Conservation (phyloP, 1,140 invertebrate genomes). For the Nephotettix cincticeps region DNA sequence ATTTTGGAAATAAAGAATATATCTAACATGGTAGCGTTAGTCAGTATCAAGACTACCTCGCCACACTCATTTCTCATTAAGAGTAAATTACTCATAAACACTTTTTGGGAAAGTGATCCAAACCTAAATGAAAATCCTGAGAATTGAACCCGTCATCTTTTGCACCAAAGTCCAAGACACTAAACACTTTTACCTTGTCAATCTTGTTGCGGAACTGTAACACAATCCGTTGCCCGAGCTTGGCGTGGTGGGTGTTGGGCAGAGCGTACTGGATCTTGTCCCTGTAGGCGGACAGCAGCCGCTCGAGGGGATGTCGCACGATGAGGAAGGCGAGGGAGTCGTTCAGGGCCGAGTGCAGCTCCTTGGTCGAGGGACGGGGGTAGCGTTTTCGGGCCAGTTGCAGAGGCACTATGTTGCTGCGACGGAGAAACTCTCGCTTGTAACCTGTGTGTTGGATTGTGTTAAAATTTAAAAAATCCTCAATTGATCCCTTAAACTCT, state of each 20-base stretch:
- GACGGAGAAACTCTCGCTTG: slow-evolving; percentile 69
- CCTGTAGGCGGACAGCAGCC: slow-evolving; percentile 84
- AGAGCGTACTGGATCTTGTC: slow-evolving; percentile 83
- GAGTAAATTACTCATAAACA: no score
- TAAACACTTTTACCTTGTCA: neutral
- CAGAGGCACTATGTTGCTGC: slow-evolving; percentile 73
- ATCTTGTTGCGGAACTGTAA: slow-evolving; percentile 59
- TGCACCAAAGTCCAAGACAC: no score
- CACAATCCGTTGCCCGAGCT: slow-evolving; percentile 72
- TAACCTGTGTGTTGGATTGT: slow-evolving; percentile 54
- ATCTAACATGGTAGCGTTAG: no score
- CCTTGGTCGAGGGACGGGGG: slow-evolving; percentile 66
- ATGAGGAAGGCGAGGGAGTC: slow-evolving; percentile 79
- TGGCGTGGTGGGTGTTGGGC: slow-evolving; percentile 77
- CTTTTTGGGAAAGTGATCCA: no score
- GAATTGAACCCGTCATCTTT: no score
- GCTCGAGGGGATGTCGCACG: slow-evolving; percentile 85
- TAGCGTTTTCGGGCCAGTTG: slow-evolving; percentile 74
- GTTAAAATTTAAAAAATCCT: no score
- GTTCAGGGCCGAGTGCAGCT: slow-evolving; percentile 60
- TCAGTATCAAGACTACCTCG: no score
- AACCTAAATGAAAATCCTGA: no score
- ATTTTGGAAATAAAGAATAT: no score
- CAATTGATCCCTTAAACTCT: no score
- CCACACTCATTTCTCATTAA: no score